These are phyloP conservation scores for Scolopax rusticola DNA, from an alignment of 2,797 vertebrate species.

Conservation along the genomic window DNA sequence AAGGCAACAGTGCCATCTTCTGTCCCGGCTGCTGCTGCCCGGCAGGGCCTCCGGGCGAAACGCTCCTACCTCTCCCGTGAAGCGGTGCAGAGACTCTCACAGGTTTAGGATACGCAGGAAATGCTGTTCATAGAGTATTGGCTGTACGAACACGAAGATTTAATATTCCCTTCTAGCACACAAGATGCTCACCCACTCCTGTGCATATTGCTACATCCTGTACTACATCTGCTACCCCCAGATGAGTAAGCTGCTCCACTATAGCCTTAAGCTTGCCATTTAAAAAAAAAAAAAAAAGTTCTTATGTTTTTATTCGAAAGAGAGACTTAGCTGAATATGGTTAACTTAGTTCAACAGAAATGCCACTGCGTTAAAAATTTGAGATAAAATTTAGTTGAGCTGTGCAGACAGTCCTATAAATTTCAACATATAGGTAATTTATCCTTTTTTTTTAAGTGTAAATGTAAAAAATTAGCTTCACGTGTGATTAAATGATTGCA, in stretches of 20 bases:
- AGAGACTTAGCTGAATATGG: rapidly evolving
- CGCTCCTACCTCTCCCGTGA: background rate
- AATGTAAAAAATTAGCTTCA: background rate
- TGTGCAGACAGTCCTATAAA: background rate
- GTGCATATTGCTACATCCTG: background rate
- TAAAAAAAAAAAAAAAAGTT: background rate
- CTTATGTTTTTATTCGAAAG: background rate
- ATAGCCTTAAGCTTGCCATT: background rate
- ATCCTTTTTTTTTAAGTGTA: background rate
- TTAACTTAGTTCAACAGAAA: background rate
- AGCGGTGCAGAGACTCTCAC: background rate
- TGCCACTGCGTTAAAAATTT: background rate
- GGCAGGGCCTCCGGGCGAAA: background rate
- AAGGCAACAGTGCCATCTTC: background rate
- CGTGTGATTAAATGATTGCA: background rate
- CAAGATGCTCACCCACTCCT: background rate
- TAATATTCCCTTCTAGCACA: background rate
- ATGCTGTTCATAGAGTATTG: too few relatives aligned
- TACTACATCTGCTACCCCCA: background rate
- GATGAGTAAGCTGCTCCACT: background rate
- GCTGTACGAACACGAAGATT: too few relatives aligned
- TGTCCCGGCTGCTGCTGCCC: background rate
- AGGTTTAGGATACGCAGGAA: background rate
- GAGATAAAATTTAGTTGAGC: background rate
- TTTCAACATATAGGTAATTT: background rate